These are phyloP conservation scores for Scaptomyza graminum DNA, from an alignment of 1,140 invertebrate species.

Conservation along the genomic window DNA sequence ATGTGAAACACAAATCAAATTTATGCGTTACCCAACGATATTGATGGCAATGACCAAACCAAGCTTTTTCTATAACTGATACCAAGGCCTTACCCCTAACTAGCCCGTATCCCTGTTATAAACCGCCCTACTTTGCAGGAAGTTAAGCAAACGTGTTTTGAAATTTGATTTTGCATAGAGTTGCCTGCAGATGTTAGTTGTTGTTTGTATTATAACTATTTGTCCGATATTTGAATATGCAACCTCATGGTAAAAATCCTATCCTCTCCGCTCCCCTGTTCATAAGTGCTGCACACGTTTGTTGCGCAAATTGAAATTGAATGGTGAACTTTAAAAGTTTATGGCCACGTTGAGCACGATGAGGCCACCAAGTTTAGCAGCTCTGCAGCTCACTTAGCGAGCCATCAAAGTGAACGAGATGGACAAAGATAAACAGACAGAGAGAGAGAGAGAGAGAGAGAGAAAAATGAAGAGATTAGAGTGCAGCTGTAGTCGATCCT, in stretches of 20 bases:
- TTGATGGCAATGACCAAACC: conserved; percentile 43
- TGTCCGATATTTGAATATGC: conserved; percentile 47
- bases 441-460: background rate
- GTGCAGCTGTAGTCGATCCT: conserved; percentile 28
- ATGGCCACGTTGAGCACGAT: conserved; percentile 55
- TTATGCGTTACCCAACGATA: conserved; percentile 74
- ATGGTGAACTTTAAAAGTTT: conserved; percentile 80
- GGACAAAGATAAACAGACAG: background rate
- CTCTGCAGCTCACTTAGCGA: conserved; percentile 49
- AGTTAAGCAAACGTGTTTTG: conserved; percentile 62
- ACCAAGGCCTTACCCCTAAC: background rate
- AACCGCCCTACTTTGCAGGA: conserved; percentile 1
- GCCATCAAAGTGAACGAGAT: background rate
- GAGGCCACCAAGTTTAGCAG: conserved; percentile 18
- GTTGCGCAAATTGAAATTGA: conserved; percentile 75
- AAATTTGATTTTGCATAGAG: conserved; percentile 62
- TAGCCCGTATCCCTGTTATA: too few relatives aligned
- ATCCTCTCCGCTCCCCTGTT: background rate
- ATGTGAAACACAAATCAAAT: conserved; percentile 77
- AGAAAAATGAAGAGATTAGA: background rate
- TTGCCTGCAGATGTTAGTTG: conserved; percentile 13
- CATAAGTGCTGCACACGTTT: conserved; percentile 37
- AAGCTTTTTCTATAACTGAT: conserved; percentile 31
- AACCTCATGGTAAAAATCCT: conserved; percentile 32
- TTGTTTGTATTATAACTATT: conserved; percentile 46